Base-by-base conservation (phyloP, 2,797 vertebrate species). In the Nyctalus aviator region DNA sequence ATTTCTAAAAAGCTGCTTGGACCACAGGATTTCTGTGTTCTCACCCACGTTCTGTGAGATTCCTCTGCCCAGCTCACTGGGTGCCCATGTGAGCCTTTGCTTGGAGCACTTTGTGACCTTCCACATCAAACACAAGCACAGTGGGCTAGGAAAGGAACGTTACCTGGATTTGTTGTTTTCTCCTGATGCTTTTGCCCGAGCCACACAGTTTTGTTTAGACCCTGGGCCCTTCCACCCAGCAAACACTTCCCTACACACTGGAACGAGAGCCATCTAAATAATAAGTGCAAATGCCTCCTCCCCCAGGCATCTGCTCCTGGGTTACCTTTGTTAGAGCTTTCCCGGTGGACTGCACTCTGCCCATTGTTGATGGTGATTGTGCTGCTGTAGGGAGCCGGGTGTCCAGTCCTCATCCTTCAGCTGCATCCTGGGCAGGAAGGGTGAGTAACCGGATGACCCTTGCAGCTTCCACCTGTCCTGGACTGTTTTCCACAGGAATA, bases 261-360 rank as follows among this genome's bases (percentile, higher is more conserved):
- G 69, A 27, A 78, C 1, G 0, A 1, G 73, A 53, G 25, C 17
- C 12, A 3, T 71, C 23, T 9, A 77, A 62, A 62, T 62, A 30
- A 62, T 57, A 77, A 23, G 44, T 15, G 6, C 18, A 32, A 55
- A 35, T 41, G 25, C 72, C 46, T 59, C 32, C 12, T 27, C 37
- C 44, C 41, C 62, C 0, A 0, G 64, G n/a, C 27, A 0, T 50
- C 50, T 37, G 27, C 1, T 5, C 8, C 4, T 5, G 0, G 0
- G 5, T 77, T 30, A 35, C 5, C 0, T 11, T 13, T 1, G 8
- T 72, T n/a, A 20, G 17, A 79, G 81, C 30, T 62, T 20, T 78
- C 15, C 84, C 5, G 1, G 55, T 2, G 5, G 8, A 2, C 25
- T 82, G 48, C 57, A 3, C 48, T 50, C 15, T 37, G 21, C 20